These are phyloP conservation scores for Parapristionchus giblindavisi DNA, from an alignment of 2,888 invertebrate species.

Conservation along the genomic window DNA sequence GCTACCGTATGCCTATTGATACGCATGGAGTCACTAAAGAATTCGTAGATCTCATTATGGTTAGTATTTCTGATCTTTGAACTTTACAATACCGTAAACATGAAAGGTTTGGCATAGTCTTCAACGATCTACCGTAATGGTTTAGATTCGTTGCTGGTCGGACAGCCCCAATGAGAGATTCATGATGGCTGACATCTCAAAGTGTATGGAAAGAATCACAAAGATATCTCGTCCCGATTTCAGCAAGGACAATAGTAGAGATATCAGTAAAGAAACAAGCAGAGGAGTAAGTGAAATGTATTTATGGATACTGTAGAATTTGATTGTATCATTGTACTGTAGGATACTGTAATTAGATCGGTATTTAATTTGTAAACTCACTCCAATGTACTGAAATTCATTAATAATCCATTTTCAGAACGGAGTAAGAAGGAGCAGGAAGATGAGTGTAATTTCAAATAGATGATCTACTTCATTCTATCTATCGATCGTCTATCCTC, in stretches of 20 bases:
- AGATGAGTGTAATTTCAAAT: too few relatives aligned
- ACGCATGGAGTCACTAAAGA: background rate
- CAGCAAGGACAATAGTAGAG: background rate
- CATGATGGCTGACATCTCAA: constrained; percentile 36
- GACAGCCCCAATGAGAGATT: constrained; percentile 36
- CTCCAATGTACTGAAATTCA: too few relatives aligned
- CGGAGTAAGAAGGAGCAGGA: too few relatives aligned
- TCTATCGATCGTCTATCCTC: too few relatives aligned
- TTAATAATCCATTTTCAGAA: too few relatives aligned
- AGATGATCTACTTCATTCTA: too few relatives aligned
- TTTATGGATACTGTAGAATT: too few relatives aligned
- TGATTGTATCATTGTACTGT: too few relatives aligned
- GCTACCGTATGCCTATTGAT: constrained; percentile 45
- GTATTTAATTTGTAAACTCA: too few relatives aligned
- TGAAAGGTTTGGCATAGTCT: too few relatives aligned
- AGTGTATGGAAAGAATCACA: background rate
- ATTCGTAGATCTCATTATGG: constrained; percentile 11
- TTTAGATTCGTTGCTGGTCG: constrained; percentile 34
- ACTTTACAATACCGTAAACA: background rate
- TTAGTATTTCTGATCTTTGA: background rate
- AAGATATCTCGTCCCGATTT: constrained; percentile 10
- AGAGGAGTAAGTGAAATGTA: too few relatives aligned
- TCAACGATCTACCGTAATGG: background rate
- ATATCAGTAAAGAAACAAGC: constrained; percentile 7
- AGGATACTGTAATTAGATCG: too few relatives aligned